phyloP scores from a whole-genome alignment of 2,888 invertebrate species.

The Beris morrisii region DNA sequence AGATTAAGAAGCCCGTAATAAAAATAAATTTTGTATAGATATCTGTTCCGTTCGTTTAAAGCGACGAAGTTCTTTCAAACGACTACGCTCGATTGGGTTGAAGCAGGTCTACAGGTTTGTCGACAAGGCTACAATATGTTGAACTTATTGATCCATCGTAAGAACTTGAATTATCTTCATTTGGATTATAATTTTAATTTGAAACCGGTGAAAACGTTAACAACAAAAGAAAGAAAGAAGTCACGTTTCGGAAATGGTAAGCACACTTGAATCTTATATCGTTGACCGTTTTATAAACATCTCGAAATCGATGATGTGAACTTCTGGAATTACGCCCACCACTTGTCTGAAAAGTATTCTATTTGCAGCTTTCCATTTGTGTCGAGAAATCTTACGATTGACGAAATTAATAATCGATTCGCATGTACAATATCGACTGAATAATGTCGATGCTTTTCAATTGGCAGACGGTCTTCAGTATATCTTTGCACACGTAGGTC shows the following conservation, averaged over 20 bases:
- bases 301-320: too few relatives aligned
- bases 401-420: constrained; percentile 99
- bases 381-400: constrained; percentile 96
- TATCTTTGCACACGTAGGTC: constrained; percentile 98
- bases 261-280: constrained; percentile 40
- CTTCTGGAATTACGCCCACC: too few relatives aligned
- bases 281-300: background rate
- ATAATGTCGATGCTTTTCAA: constrained; percentile 99
- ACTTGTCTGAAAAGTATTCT: too few relatives aligned
- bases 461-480: constrained; percentile 98
- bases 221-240: constrained; percentile 99
- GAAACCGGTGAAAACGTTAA: constrained; percentile 98
- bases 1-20: background rate
- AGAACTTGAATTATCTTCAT: constrained; percentile 98
- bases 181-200: constrained; percentile 99
- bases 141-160: constrained; percentile 96
- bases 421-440: constrained; percentile 97
- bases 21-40: constrained; percentile 58
- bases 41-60: constrained; percentile 98
- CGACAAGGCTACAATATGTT: constrained; percentile 99
- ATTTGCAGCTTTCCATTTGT: constrained; percentile 90
- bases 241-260: constrained; percentile 93
- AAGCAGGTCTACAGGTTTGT: constrained; percentile 97
- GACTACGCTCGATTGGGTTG: constrained; percentile 99
- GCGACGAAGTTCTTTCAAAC: constrained; percentile 99